Evolutionary conservation across 1,140 invertebrate species (phyloP).

Genomic region (Drosophila fuyamai): DNA sequence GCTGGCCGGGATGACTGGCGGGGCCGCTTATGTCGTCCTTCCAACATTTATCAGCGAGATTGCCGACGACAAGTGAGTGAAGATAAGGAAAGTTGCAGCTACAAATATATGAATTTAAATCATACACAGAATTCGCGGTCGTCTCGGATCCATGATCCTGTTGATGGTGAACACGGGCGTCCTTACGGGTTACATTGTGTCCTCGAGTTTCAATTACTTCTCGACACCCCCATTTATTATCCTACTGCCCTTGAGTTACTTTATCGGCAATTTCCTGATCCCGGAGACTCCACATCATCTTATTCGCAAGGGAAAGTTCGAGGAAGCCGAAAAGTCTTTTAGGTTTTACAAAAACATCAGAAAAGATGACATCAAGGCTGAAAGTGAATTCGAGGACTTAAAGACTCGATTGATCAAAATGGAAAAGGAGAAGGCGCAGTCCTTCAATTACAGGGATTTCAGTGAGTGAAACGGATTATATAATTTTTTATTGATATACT

Average conservation of each 20-base stretch:
- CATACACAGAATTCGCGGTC: constrained; percentile 88
- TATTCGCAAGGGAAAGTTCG: constrained; percentile 86
- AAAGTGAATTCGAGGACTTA: constrained; percentile 54
- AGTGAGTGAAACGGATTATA: constrained; percentile 42
- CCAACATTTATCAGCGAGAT: constrained; percentile 72
- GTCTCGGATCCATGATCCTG: constrained; percentile 92
- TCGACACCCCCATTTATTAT: constrained; percentile 88
- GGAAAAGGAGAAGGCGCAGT: constrained; percentile 14
- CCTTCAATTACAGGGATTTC: constrained; percentile 60
- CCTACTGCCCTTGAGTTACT: constrained; percentile 88
- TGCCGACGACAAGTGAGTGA: constrained; percentile 62
- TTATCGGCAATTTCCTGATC: constrained; percentile 88
- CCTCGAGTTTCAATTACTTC: constrained; percentile 87
- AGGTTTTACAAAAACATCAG: constrained; percentile 68
- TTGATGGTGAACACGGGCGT: constrained; percentile 92
- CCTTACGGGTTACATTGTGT: constrained; percentile 90
- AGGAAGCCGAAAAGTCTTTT: constrained; percentile 88
- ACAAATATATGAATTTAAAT: neutral
- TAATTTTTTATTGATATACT: neutral
- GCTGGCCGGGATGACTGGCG: constrained; percentile 77
- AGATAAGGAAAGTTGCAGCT: neutral
- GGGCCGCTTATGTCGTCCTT: constrained; percentile 59
- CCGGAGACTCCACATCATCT: constrained; percentile 93
- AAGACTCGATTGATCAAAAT: constrained; percentile 42
- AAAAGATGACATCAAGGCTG: constrained; percentile 31